Conservation (phyloP, 2,888 invertebrate genomes). For the Helobdella robusta region DNA sequence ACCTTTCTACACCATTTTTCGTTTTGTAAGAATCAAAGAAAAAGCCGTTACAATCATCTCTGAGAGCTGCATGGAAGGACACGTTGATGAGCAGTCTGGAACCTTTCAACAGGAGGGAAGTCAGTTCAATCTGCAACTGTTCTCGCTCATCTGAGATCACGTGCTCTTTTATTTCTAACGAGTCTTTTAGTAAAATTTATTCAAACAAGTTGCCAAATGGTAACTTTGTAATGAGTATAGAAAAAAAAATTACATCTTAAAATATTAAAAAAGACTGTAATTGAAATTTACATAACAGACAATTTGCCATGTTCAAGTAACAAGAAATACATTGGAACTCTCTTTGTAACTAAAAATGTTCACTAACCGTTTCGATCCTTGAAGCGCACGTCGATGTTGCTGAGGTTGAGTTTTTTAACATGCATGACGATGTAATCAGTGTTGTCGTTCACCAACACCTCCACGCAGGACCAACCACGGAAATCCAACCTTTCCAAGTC, state of each 20-base stretch:
- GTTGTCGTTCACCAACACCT: conserved; percentile 36
- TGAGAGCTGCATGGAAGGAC: conserved; percentile 29
- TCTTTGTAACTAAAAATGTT: too few relatives aligned
- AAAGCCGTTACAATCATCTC: conserved; percentile 32
- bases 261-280: too few relatives aligned
- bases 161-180: conserved; percentile 69
- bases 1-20: conserved; percentile 30
- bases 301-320: too few relatives aligned
- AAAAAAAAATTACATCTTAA: too few relatives aligned
- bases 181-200: too few relatives aligned
- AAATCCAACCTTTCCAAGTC: conserved; percentile 80
- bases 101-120: conserved; percentile 15
- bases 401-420: conserved; percentile 43
- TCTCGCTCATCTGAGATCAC: conserved; percentile 66
- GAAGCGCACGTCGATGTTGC: too few relatives aligned
- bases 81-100: conserved; percentile 27
- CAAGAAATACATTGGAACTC: too few relatives aligned
- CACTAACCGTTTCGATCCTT: too few relatives aligned
- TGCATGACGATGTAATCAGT: conserved; percentile 48
- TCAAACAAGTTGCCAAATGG: neutral
- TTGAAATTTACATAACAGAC: too few relatives aligned
- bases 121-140: conserved; percentile 54
- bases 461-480: conserved; percentile 59
- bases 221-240: neutral
- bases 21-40: conserved; percentile 35